Conservation (phyloP, 2,797 vertebrate genomes). For the Sebastolobus alascanus region DNA sequence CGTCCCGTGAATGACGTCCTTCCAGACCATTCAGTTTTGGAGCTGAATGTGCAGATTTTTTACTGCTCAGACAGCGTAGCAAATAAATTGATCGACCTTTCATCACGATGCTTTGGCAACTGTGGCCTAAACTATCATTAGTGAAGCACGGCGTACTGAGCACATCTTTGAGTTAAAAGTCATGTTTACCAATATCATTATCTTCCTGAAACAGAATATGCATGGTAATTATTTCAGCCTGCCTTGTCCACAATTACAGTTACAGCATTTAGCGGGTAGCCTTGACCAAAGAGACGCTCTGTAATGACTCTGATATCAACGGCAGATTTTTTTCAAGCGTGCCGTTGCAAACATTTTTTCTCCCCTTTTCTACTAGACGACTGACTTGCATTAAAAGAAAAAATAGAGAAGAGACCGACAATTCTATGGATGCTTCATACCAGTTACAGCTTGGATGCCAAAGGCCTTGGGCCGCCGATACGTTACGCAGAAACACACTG, state of each 20-base stretch:
- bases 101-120: background rate
- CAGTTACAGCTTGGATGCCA: background rate
- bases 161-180: background rate
- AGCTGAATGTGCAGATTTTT: background rate
- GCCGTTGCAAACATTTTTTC: background rate
- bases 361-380: background rate
- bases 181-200: constrained; percentile 9
- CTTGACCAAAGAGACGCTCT: constrained; percentile 1
- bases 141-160: background rate
- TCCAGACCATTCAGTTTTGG: background rate
- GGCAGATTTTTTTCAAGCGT: background rate
- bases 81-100: constrained; percentile 12
- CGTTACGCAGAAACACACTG: too few relatives aligned
- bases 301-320: background rate
- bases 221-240: constrained; percentile 10
- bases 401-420: background rate
- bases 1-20: background rate
- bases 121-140: background rate
- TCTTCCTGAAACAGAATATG: background rate
- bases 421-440: background rate
- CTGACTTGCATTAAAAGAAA: background rate
- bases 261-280: background rate
- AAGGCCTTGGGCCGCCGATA: background rate
- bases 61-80: background rate
- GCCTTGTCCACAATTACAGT: background rate